Evolutionary conservation across 2,888 invertebrate species (phyloP), one percentile per base, ranked within the genome.

Genomic region (Tubulanus polymorphus): DNA sequence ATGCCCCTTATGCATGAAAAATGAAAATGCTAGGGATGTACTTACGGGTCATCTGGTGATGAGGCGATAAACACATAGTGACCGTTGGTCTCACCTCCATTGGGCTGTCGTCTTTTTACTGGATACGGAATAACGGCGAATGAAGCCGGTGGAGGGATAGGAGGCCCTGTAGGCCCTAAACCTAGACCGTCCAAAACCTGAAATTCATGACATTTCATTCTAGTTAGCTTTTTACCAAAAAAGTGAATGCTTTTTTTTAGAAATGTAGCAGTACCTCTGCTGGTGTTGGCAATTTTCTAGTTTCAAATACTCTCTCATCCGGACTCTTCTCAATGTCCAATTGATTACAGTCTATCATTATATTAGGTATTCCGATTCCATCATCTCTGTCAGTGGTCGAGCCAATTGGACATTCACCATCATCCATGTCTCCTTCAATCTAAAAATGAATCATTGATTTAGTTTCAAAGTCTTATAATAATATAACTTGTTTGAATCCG

Each of bases 161-260:
- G 79, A 2, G 79, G 79, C 12, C 79, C 79, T 25, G 65, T 67
- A 0, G 73, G 73, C 28, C 79, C 79, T 10, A 79, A 66, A 23
- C 79, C 79, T 53, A 79, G 66, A 5, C 79, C 79, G 66, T 79
- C 78, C 51, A 79, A 54, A 18, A 79, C 75, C 75, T 79, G 60
- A 20, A 56, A 47, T 46, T 28, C 37, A 30, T 41, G 50, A 20
- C 27, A n/a, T 15, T 46, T 8, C 46, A 46, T n/a, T 20, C 23
- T 15, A 12, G 10, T 15, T 20, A n/a, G 46, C 10, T 15, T 12
- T 46, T 20, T 20, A n/a, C n/a, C n/a, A n/a, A n/a, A n/a, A n/a
- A n/a, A n/a, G n/a, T n/a, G n/a, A n/a, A n/a, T n/a, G 12, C 23
- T 12, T 29, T 48, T 10, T 26, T 20, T 26, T 20, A 18, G 15